Base-by-base conservation (phyloP, 1,140 invertebrate genomes). In the Drosophila seguyi region DNA sequence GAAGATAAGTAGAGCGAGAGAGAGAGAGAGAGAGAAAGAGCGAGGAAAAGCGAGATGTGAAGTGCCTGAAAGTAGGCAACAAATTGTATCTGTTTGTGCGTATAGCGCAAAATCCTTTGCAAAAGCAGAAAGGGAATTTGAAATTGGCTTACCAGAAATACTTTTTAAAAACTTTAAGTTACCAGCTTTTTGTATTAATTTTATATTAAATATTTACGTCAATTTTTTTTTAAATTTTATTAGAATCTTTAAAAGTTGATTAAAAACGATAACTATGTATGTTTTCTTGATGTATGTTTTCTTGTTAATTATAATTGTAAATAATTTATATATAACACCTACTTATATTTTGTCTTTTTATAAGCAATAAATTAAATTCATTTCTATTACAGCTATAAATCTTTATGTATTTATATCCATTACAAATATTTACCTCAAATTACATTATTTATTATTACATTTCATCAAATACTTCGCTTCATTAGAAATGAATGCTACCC, bases 11-110 rank as follows among this genome's bases (percentile, higher is more conserved):
- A 22, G 4, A 27, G 20, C 38, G 11, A 39, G 4, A 27, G 27
- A 13, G 34, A 10, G 34, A 36, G 34, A 14, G 7, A 22, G 1
- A 18, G 20, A 39, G 16, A 31, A 16, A 39, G 6, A 34, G 7
- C 13, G 2, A 14, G 20, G 18, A 8, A 31, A 10, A 39, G 7
- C n/a, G 41, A 52, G 48, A 31, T 63, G n/a, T 39, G 27, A 20
- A 34, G 47, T 56, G 69, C 77, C 59, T 59, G 50, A 81, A 90
- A 85, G 81, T 82, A 82, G 84, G 83, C 82, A 86, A 86, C 61
- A 62, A 53, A 74, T 61, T 73, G 29, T 69, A 55, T 53, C 66
- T 75, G 38, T 55, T 63, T 55, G 68, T 48, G 58, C 57, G 66
- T 53, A n/a, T 27, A 76, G 48, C 48, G 48, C 39, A 56, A 67